phyloP scores from a whole-genome alignment of 1,140 invertebrate species.

The Uloborus diversus region DNA sequence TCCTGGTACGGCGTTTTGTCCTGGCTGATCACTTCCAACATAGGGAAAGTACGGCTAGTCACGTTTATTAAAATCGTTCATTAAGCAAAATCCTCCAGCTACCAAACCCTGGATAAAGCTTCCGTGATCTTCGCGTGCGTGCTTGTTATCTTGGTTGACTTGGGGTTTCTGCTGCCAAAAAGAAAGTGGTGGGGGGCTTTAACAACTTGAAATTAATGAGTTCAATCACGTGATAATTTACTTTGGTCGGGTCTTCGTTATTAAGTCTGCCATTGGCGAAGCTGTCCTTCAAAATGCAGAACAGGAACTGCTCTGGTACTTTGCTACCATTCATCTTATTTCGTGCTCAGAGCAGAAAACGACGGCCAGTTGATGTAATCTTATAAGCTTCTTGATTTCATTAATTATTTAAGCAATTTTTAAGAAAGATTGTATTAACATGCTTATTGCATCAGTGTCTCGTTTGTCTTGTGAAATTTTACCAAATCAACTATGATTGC shows the following conservation, averaged over 20 bases:
- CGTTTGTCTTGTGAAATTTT: conserved; percentile 13
- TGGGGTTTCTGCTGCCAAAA: conserved; percentile 18
- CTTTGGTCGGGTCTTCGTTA: conserved; percentile 16
- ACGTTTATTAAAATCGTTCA: conserved; percentile 35
- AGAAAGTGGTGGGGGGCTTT: conserved; percentile 27
- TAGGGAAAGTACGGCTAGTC: neutral
- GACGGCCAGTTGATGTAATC: conserved; percentile 27
- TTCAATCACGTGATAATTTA: conserved; percentile 50
- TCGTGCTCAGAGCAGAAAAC: conserved; percentile 25
- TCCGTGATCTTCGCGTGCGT: conserved; percentile 17
- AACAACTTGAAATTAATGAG: conserved; percentile 43
- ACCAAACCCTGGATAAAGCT: neutral
- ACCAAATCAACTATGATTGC: too few species aligned
- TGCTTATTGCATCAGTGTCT: neutral
- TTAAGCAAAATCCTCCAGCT: neutral
- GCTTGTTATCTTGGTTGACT: neutral
- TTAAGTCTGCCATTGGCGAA: neutral
- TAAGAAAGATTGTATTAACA: conserved; percentile 9
- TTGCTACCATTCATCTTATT: conserved; percentile 19
- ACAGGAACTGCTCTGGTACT: neutral
- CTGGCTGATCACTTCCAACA: conserved; percentile 15
- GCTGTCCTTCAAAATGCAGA: conserved; percentile 8
- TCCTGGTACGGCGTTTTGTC: conserved; percentile 5
- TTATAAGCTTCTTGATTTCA: conserved; percentile 23
- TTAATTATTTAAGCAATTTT: conserved; percentile 38